Evolutionary conservation across 2,113 vertebrate species (phyloP).

Genomic region (Syrmaticus mikado): DNA sequence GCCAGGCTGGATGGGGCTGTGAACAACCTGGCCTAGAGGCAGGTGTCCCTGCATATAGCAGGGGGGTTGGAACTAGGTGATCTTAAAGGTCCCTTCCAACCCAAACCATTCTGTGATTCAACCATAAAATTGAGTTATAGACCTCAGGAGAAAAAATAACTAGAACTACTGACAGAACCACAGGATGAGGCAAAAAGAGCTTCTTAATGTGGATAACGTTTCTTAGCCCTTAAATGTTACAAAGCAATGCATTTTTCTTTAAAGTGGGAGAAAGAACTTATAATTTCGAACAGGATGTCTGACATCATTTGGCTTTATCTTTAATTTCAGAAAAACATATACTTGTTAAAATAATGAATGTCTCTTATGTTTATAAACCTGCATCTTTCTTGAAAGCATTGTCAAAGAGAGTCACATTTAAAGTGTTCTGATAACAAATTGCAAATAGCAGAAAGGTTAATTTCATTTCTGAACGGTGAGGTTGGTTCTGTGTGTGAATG

Average conservation of each 20-base stretch:
- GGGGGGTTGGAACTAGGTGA: no score
- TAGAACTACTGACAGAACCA: not conserved
- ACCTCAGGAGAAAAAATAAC: not conserved
- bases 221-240: not conserved
- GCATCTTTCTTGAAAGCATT: not conserved
- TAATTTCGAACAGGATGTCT: not conserved
- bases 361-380: constrained; percentile 7
- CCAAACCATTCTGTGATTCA: no score
- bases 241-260: not conserved
- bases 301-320: not conserved
- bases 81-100: no score
- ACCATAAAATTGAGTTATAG: not conserved
- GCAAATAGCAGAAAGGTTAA: not conserved
- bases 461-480: not conserved
- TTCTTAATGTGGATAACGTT: not conserved
- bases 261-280: not conserved
- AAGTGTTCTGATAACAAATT: not conserved
- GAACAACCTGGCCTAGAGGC: no score
- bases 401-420: not conserved
- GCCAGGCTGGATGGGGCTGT: no score
- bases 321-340: not conserved
- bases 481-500: not conserved
- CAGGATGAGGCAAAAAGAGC: not conserved
- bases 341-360: not conserved
- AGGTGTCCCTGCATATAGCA: no score